Evolutionary conservation across 1,140 invertebrate genomes (phyloP).

Genomic region (Dysdera silvatica): DNA sequence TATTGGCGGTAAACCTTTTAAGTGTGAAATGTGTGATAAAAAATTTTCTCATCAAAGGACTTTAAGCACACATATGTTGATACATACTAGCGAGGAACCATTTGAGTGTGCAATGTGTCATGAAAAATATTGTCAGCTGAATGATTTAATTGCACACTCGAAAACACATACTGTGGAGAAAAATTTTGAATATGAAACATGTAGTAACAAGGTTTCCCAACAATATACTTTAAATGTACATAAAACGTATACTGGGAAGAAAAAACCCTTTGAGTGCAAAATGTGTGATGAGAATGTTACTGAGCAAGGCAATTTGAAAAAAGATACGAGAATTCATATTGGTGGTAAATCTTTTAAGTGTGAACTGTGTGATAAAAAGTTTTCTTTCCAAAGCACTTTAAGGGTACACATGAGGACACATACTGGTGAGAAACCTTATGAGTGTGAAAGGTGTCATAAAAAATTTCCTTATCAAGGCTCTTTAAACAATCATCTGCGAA

Average conservation of each 20-base stretch:
- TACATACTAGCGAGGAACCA: slow-evolving; percentile 75
- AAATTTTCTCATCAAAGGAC: slow-evolving; percentile 44
- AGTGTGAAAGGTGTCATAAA: slow-evolving; percentile 59
- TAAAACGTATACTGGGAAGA: slow-evolving; percentile 8
- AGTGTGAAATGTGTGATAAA: neutral
- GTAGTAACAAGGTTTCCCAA: slow-evolving; percentile 81
- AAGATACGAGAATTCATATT: slow-evolving; percentile 40
- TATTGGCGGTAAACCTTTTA: neutral
- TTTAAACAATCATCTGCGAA: slow-evolving; percentile 51
- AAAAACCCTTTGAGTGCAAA: neutral
- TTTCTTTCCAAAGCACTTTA: slow-evolving; percentile 16
- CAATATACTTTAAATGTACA: slow-evolving; percentile 87
- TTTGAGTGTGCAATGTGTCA: slow-evolving; percentile 85
- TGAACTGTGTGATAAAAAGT: slow-evolving; percentile 41
- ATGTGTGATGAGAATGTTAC: slow-evolving; percentile 13
- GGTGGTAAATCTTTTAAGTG: slow-evolving; percentile 47
- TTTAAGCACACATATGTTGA: slow-evolving; percentile 79
- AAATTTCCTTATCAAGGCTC: slow-evolving; percentile 56
- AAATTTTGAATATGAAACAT: slow-evolving; percentile 67
- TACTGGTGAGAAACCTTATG: slow-evolving; percentile 58
- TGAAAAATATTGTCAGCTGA: slow-evolving; percentile 84
- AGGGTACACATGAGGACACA: slow-evolving; percentile 51
- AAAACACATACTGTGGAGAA: neutral
- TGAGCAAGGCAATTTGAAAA: slow-evolving; percentile 16
- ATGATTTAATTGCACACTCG: slow-evolving; percentile 82